phyloP scores from a whole-genome alignment of 2,888 invertebrate genomes.

The Leucophenga montana region DNA sequence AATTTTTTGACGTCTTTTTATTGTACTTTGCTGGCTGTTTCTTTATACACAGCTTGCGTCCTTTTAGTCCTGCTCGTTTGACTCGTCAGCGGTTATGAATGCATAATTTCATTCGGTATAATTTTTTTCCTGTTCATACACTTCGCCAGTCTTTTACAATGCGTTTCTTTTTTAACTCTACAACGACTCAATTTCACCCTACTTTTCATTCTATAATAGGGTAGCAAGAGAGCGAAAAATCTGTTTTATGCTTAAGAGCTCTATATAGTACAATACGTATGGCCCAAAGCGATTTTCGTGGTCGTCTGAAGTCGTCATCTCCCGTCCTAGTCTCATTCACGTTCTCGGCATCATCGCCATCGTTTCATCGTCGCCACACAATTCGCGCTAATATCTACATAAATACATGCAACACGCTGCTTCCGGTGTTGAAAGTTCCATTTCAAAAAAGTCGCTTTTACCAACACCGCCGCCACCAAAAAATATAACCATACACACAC shows the following conservation, averaged over 20 bases:
- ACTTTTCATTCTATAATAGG: neutral
- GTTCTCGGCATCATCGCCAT: neutral
- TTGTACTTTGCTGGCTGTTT: neutral
- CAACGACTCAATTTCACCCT: neutral
- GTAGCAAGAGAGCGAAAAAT: neutral
- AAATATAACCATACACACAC: no score
- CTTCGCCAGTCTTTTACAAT: no score
- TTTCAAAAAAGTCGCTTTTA: slow-evolving; percentile 51
- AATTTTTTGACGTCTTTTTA: neutral
- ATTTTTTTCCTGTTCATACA: no score
- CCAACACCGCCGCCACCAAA: no score
- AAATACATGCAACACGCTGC: slow-evolving; percentile 67
- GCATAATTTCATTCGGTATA: slow-evolving; percentile 55
- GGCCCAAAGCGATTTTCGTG: neutral
- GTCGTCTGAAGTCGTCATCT: neutral
- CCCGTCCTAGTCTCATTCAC: neutral
- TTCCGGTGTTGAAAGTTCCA: slow-evolving; percentile 67
- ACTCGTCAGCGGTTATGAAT: slow-evolving; percentile 57
- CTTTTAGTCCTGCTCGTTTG: slow-evolving; percentile 13
- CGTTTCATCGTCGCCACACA: neutral
- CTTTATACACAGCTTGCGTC: neutral
- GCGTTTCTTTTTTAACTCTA: no score
- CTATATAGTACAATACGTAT: no score
- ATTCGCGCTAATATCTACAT: slow-evolving; percentile 60
- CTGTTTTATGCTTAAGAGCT: no score